Conservation (phyloP, 1,140 invertebrate genomes). For the Riptortus pedestris region DNA sequence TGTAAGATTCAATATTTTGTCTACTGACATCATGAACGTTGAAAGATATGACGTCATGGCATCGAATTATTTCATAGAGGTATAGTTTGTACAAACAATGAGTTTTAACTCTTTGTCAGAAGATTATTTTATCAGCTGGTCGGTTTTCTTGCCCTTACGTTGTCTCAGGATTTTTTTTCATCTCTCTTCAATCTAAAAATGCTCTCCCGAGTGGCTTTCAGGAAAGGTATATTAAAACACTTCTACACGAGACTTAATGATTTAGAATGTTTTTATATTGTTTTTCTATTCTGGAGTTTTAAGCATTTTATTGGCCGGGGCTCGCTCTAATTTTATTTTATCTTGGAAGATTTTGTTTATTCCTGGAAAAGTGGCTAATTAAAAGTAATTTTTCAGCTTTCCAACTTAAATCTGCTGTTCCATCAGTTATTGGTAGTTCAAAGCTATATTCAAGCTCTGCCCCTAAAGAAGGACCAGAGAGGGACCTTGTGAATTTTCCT, state of each 20-base stretch:
- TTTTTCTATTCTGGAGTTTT: too few relatives aligned
- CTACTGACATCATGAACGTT: too few relatives aligned
- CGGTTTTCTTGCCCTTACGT: neutral
- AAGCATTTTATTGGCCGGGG: too few relatives aligned
- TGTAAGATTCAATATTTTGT: too few relatives aligned
- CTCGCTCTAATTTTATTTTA: neutral
- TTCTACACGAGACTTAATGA: too few relatives aligned
- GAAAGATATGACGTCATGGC: too few relatives aligned
- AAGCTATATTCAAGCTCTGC: neutral
- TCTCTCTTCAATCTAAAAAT: conserved; percentile 11
- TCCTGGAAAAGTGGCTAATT: neutral
- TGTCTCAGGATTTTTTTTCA: neutral
- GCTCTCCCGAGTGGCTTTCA: conserved; percentile 22
- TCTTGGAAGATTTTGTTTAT: neutral
- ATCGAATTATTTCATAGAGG: too few relatives aligned
- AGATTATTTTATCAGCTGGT: conserved; percentile 10
- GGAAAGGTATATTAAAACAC: conserved; percentile 24
- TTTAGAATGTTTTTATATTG: too few relatives aligned
- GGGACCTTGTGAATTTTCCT: conserved; percentile 56
- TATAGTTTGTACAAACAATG: too few relatives aligned
- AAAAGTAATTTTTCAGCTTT: conserved; percentile 21
- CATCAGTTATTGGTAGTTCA: neutral
- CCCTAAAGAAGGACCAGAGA: conserved; percentile 34
- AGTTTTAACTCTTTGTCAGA: too few relatives aligned
- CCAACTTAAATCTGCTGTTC: conserved; percentile 16